Percentiles rank a stretch among this genome's conserved stretches.
phyloP scores from a whole-genome alignment of 2,113 vertebrate species.

The Paramisgurnus dabryanus region DNA sequence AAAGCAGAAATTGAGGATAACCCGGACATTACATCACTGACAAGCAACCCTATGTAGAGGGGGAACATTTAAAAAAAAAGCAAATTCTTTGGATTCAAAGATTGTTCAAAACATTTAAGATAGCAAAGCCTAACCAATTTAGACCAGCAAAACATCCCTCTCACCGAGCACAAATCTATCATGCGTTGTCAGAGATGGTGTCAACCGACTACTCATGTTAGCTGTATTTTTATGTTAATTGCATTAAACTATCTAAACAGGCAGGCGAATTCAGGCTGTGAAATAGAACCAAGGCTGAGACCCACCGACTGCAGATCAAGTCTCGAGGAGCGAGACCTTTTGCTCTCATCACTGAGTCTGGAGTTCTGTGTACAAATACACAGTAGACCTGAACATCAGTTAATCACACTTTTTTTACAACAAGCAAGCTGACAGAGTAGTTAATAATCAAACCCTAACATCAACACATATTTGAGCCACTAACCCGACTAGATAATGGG shows the following conservation, averaged over 20 bases:
- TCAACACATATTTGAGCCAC: constrained; percentile 65
- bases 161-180: neutral
- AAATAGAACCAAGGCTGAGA: neutral
- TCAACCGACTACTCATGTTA: neutral
- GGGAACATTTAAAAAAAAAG: no score
- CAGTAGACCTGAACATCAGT: neutral
- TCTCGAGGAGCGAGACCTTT: constrained; percentile 63
- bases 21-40: no score
- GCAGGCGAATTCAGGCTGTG: no score
- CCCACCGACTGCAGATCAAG: constrained; percentile 68
- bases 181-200: neutral
- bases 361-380: constrained; percentile 66
- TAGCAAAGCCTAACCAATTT: no score
- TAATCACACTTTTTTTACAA: neutral
- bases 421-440: neutral
- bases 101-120: no score
- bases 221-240: neutral
- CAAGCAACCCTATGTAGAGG: no score
- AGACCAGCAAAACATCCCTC: no score
- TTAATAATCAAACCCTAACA: constrained; percentile 4
- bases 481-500: constrained; percentile 86
- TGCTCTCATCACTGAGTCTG: constrained; percentile 68
- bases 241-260: neutral
- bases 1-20: no score
- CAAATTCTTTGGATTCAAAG: no score